A percentile compares a stretch with the other conserved stretches of the same genome.
Conservation (phyloP, 2,113 vertebrate species). For the Periophthalmodon schlosseri region DNA sequence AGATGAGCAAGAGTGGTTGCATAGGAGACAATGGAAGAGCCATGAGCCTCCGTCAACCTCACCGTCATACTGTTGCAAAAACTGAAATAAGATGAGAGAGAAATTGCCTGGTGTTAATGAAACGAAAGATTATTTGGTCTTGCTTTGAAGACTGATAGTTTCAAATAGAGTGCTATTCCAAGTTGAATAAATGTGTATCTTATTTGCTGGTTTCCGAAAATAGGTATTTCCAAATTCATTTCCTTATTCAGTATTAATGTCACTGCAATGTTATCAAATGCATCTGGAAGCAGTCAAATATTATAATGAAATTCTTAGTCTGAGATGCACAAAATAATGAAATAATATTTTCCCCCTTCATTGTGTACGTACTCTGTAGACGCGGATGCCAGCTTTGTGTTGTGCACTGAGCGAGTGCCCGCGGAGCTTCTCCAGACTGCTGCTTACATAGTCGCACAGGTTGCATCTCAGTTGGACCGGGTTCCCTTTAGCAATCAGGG, state of each 20-base stretch:
- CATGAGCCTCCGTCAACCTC: slow-evolving; percentile 89
- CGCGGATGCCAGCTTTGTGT: slow-evolving; percentile 92
- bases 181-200: neutral
- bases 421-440: slow-evolving; percentile 94
- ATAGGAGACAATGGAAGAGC: slow-evolving; percentile 94
- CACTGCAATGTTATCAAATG: neutral
- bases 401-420: slow-evolving; percentile 91
- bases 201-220: neutral
- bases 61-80: slow-evolving; percentile 93
- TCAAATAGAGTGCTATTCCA: neutral
- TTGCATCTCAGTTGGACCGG: slow-evolving; percentile 94
- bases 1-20: slow-evolving; percentile 96
- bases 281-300: neutral
- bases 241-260: neutral
- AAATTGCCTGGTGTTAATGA: neutral
- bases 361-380: slow-evolving; percentile 89
- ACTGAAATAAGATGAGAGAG: slow-evolving; percentile 72
- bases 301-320: neutral
- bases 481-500: slow-evolving; percentile 93
- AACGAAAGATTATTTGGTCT: neutral
- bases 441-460: slow-evolving; percentile 93
- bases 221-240: neutral
- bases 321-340: neutral
- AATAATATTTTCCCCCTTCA: neutral
- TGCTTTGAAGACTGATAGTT: neutral